Evolutionary conservation across 2,113 vertebrate genomes (phyloP).

Genomic region (Pongo abelii): DNA sequence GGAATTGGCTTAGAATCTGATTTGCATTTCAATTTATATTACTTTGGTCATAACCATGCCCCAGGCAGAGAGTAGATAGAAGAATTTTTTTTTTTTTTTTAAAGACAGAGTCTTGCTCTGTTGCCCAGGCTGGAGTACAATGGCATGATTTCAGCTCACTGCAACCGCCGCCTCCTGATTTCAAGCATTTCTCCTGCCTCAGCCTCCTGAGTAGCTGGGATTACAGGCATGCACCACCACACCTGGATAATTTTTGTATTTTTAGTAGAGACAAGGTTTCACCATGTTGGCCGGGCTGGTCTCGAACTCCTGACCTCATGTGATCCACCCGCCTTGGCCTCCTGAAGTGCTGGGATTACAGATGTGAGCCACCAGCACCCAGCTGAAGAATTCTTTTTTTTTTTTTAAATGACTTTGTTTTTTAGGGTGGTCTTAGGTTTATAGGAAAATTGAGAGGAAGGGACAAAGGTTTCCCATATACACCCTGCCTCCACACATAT

Average conservation of each 20-base stretch:
- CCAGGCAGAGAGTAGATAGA: not conserved
- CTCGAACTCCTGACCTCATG: not conserved
- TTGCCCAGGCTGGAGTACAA: not conserved
- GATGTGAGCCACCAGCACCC: not conserved
- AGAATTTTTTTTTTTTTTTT: not conserved
- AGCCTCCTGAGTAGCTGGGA: not conserved
- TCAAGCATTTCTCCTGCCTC: not conserved
- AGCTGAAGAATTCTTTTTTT: not conserved
- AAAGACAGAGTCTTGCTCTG: not conserved
- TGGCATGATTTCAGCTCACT: fast-evolving
- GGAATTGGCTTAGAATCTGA: not conserved
- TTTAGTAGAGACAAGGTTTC: not conserved
- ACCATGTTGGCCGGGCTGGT: not conserved
- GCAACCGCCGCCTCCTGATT: not conserved
- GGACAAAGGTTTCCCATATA: not conserved
- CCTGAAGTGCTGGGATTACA: not conserved
- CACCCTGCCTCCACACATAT: too few relatives aligned
- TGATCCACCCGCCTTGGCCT: not conserved
- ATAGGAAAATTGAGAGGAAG: not conserved
- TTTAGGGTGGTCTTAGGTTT: not conserved
- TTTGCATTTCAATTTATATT: not conserved
- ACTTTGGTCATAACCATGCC: not conserved
- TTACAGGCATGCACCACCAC: not conserved
- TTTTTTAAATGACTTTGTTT: not conserved
- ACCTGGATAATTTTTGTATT: not conserved